These are phyloP conservation scores for Verasper variegatus DNA, from an alignment of 2,113 vertebrate genomes.

Conservation along the genomic window DNA sequence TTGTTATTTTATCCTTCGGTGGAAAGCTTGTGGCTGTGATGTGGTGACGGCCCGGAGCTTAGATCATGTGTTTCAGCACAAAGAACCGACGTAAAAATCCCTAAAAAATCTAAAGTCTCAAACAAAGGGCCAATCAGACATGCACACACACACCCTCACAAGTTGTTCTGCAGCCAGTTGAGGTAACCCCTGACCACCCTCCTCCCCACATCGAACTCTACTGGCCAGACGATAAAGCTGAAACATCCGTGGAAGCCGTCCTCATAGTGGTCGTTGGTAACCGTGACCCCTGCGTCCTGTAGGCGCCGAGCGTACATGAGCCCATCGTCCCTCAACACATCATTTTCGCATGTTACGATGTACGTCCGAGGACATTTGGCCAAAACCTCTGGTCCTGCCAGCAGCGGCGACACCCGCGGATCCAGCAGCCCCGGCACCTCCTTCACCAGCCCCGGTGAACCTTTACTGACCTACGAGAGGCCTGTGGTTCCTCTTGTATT, in stretches of 20 bases:
- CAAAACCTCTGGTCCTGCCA: slow-evolving; percentile 85
- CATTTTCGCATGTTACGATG: slow-evolving; percentile 90
- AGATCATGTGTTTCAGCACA: slow-evolving; percentile 12
- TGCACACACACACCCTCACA: slow-evolving; percentile 70
- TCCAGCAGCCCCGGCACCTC: slow-evolving; percentile 88
- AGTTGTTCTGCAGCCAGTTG: slow-evolving; percentile 89
- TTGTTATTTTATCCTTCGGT: too few species aligned
- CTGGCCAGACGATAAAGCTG: slow-evolving; percentile 88
- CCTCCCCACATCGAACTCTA: slow-evolving; percentile 86
- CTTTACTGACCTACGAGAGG: slow-evolving; percentile 79
- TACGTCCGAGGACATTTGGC: slow-evolving; percentile 87
- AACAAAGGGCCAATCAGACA: background rate
- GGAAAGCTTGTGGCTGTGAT: background rate
- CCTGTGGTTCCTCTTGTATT: slow-evolving; percentile 83
- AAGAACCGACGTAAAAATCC: slow-evolving; percentile 9
- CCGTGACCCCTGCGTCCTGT: slow-evolving; percentile 86
- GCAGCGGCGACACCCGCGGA: slow-evolving; percentile 84
- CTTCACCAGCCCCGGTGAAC: slow-evolving; percentile 73
- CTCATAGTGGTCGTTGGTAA: slow-evolving; percentile 88
- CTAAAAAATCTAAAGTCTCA: slow-evolving; percentile 14
- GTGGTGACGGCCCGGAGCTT: slow-evolving; percentile 46
- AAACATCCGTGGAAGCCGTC: slow-evolving; percentile 94
- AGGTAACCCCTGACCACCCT: slow-evolving; percentile 86
- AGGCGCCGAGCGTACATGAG: slow-evolving; percentile 90
- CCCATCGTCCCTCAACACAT: slow-evolving; percentile 93